Percentiles rank a stretch among this genome's conserved stretches.
Evolutionary conservation across 2,888 invertebrate genomes (phyloP).

Genomic region (Nezara viridula): DNA sequence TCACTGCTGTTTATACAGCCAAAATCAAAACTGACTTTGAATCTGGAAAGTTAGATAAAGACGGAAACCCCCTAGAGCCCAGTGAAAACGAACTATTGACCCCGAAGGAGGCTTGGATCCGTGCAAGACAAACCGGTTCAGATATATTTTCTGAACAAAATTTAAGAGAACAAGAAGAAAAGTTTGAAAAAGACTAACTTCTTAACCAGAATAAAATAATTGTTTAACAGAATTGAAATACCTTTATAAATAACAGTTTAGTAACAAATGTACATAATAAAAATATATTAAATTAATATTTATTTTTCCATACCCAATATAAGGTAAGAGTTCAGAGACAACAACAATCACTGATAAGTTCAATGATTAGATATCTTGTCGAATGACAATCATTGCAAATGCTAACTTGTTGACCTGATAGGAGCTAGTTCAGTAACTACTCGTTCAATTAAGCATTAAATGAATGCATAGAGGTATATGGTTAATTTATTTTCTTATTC

Average conservation of each 20-base stretch:
- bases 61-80: constrained; percentile 80
- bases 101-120: constrained; percentile 78
- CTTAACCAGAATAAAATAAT: neutral
- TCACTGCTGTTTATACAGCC: constrained; percentile 82
- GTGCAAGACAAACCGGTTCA: constrained; percentile 83
- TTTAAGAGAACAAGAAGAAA: constrained; percentile 63
- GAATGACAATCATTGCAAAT: neutral
- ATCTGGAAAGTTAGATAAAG: constrained; percentile 77
- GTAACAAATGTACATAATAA: neutral
- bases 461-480: neutral
- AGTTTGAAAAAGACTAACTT: constrained; percentile 50
- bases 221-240: neutral
- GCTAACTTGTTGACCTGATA: neutral
- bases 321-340: neutral
- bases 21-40: constrained; percentile 85
- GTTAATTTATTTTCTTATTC: neutral
- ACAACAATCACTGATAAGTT: neutral
- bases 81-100: constrained; percentile 80
- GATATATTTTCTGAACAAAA: constrained; percentile 76
- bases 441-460: neutral
- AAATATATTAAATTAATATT: neutral
- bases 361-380: neutral
- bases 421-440: neutral
- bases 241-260: constrained; percentile 3
- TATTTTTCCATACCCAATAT: neutral